phyloP scores from a whole-genome alignment of 2,797 vertebrate species.

The Muscicapa striata region DNA sequence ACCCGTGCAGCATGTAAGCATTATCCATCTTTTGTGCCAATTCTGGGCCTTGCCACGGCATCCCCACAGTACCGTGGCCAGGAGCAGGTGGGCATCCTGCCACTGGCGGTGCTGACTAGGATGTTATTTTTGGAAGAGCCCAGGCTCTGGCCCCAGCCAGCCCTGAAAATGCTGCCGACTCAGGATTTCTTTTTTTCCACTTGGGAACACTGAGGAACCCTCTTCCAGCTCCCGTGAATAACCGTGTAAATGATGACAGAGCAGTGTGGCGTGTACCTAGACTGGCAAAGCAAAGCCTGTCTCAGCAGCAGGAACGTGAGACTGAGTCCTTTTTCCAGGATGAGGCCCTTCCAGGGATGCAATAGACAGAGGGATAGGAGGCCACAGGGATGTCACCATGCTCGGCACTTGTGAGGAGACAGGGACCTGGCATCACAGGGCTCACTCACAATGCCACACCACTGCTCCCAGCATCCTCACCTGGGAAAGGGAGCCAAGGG shows the following conservation, averaged over 20 bases:
- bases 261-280: neutral
- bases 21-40: neutral
- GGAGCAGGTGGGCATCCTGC: neutral
- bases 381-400: no score
- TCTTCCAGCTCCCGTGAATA: neutral
- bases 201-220: neutral
- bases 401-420: neutral
- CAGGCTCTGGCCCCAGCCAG: neutral
- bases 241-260: neutral
- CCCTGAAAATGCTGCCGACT: neutral
- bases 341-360: neutral
- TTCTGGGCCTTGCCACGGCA: neutral
- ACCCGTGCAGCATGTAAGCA: neutral
- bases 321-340: neutral
- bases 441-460: neutral
- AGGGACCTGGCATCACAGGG: neutral
- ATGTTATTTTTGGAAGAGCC: neutral
- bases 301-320: neutral
- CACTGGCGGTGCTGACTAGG: neutral
- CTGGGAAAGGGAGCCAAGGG: neutral
- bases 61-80: neutral
- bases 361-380: accelerated
- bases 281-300: neutral
- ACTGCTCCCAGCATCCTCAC: neutral
- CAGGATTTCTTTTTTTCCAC: neutral